phyloP scores from a whole-genome alignment of 2,797 vertebrate species.

The Gallinago stenura region DNA sequence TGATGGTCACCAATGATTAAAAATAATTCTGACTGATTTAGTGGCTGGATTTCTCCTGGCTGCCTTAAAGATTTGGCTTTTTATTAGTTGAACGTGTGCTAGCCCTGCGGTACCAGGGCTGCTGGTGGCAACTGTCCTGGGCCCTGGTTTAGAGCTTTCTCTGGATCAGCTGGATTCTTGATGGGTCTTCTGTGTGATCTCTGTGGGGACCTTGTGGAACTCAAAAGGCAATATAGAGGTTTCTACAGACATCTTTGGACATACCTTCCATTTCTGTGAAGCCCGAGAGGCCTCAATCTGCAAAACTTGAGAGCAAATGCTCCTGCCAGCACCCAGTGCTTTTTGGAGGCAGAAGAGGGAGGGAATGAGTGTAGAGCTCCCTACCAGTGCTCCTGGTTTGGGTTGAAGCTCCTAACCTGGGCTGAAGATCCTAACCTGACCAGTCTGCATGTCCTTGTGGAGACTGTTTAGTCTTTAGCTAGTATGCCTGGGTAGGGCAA shows the following conservation, averaged over 20 bases:
- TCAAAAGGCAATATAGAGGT: neutral
- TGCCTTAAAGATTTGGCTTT: neutral
- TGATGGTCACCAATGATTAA: neutral
- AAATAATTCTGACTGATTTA: neutral
- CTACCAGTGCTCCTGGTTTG: neutral
- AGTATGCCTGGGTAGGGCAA: neutral
- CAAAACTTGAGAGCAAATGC: neutral
- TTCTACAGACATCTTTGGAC: neutral
- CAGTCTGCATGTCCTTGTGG: rapidly evolving
- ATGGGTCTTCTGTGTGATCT: neutral
- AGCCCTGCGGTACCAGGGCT: neutral
- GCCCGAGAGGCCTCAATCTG: rapidly evolving
- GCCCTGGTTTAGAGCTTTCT: neutral
- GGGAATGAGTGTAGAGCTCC: neutral
- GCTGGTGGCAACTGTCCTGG: neutral
- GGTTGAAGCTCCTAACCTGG: neutral
- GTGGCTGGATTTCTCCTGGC: neutral
- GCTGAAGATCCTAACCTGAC: rapidly evolving
- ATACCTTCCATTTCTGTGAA: neutral
- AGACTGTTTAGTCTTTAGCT: neutral
- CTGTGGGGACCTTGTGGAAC: neutral
- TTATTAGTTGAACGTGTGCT: neutral
- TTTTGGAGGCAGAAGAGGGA: neutral
- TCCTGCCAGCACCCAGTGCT: rapidly evolving
- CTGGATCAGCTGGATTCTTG: neutral